Percentiles rank a stretch among this genome's conserved stretches.
These are phyloP conservation scores for Drosophila differens DNA, from an alignment of 2,888 invertebrate genomes.

Conservation along the genomic window DNA sequence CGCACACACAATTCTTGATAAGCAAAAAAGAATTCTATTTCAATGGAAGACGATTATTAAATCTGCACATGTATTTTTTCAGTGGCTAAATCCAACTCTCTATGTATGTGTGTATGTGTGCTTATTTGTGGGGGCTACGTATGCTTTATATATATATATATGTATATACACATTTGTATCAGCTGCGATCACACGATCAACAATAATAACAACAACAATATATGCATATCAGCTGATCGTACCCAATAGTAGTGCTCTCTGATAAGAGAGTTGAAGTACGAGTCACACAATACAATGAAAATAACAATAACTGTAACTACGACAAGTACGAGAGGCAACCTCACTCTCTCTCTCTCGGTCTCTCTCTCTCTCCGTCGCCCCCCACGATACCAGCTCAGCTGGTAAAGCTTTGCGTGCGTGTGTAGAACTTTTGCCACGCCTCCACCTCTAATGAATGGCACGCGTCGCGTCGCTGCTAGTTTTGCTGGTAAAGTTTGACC, in stretches of 20 bases:
- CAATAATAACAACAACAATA: constrained; percentile 7
- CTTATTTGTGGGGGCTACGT: constrained; percentile 26
- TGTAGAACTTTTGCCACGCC: constrained; percentile 31
- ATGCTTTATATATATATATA: constrained; percentile 4
- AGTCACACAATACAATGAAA: constrained; percentile 11
- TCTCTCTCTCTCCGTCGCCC: background rate
- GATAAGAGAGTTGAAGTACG: constrained; percentile 43
- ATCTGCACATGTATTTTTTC: constrained; percentile 17
- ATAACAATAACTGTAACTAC: constrained; percentile 4
- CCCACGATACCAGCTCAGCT: constrained; percentile 11
- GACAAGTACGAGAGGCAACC: constrained; percentile 1
- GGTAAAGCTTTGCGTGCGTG: constrained; percentile 34
- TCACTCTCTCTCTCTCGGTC: background rate
- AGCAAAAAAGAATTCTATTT: constrained; percentile 7
- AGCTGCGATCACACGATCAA: constrained; percentile 59
- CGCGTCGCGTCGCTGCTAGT: constrained; percentile 33
- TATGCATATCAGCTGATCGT: constrained; percentile 41
- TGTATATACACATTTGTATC: constrained; percentile 4
- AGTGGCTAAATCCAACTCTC: background rate
- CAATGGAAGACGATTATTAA: constrained; percentile 30
- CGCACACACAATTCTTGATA: constrained; percentile 22
- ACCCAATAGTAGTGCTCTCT: constrained; percentile 18
- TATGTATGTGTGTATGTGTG: background rate
- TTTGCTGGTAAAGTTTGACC: constrained; percentile 43
- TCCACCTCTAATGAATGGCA: constrained; percentile 43